Base-by-base conservation (phyloP, 2,797 vertebrate genomes). In the Sebastes vulpes region DNA sequence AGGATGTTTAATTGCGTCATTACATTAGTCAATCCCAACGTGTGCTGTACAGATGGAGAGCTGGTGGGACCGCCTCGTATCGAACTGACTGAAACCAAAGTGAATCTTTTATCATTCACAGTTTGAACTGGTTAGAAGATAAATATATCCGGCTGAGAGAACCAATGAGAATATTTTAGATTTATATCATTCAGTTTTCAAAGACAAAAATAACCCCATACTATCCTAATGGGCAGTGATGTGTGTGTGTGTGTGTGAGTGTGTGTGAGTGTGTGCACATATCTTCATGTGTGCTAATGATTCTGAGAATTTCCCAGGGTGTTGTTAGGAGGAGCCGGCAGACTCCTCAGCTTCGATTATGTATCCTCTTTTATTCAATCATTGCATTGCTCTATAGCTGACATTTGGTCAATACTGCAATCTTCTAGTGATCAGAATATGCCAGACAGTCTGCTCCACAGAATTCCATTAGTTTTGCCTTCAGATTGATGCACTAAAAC, bases 331-430 rank as follows among this genome's bases (percentile, higher is more conserved):
- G 95, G 93, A 85, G 92, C 90, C 94, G 96, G 96, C 96, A 95
- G 96, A 97, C 95, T 96, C 95, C 96, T 97, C 95, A 78, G 91
- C 93, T 96, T 95, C 2, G 83, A 97, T 98, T 97, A 97, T 96
- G 96, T 97, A 97, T 95, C 97, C 97, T 89, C 94, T 96, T 97
- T 97, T 97, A 97, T 97, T 97, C 96, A 97, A 97, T 98, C 97
- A 97, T 94, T 84, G 95, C 91, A 94, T 96, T 65, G 88, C 94
- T 96, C 94, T 60, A 63, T 92, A 88, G 88, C 95, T 98, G 97
- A 98, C 97, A 96, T 94, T 97, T 98, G 97, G 96, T 98, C 97
- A 98, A 98, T 98, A 98, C 95, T 95, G 96, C 97, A 98, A 98
- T 98, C 96, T 97, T 95, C 91, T 91, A 90, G 95, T 95, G 96